Percentiles rank a stretch among this genome's conserved stretches.
phyloP scores from a whole-genome alignment of 2,888 invertebrate genomes.

The Branchinecta sandiegonensis region DNA sequence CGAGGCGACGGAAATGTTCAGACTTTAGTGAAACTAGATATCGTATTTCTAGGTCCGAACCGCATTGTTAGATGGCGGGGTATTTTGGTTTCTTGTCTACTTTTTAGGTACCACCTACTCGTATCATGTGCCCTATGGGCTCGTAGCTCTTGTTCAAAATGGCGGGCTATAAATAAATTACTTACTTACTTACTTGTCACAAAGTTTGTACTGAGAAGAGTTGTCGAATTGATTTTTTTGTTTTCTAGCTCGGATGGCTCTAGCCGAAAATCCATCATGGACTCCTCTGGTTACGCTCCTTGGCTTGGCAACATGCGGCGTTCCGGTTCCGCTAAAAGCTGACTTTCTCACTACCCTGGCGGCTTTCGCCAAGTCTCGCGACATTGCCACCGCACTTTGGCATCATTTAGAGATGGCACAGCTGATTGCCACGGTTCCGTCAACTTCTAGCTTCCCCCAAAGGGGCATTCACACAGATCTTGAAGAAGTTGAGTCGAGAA shows the following conservation, averaged over 20 bases:
- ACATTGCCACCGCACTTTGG: slow-evolving; percentile 69
- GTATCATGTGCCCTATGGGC: no score
- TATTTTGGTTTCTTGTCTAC: no score
- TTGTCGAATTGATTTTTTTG: neutral
- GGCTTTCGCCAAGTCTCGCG: slow-evolving; percentile 59
- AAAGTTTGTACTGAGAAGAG: no score
- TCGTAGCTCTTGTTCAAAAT: no score
- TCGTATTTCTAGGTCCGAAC: no score
- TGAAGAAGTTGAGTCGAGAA: slow-evolving; percentile 76
- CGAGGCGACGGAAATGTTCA: no score
- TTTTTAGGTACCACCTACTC: no score
- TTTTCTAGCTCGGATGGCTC: slow-evolving; percentile 49
- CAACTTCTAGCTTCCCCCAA: slow-evolving; percentile 6
- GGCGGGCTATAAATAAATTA: no score
- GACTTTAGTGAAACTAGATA: no score
- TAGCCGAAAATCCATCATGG: slow-evolving; percentile 81
- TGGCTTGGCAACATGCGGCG: slow-evolving; percentile 60
- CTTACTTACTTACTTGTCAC: no score
- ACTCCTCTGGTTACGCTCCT: slow-evolving; percentile 48
- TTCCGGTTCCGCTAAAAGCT: slow-evolving; percentile 71
- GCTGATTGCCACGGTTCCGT: slow-evolving; percentile 52
- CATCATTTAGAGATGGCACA: slow-evolving; percentile 67
- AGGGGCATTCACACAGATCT: slow-evolving; percentile 56
- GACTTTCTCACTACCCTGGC: slow-evolving; percentile 62
- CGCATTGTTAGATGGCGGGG: no score